Evolutionary conservation across 2,797 vertebrate genomes (phyloP), one percentile per base, ranked within the genome.

Genomic region (Limosa lapponica): DNA sequence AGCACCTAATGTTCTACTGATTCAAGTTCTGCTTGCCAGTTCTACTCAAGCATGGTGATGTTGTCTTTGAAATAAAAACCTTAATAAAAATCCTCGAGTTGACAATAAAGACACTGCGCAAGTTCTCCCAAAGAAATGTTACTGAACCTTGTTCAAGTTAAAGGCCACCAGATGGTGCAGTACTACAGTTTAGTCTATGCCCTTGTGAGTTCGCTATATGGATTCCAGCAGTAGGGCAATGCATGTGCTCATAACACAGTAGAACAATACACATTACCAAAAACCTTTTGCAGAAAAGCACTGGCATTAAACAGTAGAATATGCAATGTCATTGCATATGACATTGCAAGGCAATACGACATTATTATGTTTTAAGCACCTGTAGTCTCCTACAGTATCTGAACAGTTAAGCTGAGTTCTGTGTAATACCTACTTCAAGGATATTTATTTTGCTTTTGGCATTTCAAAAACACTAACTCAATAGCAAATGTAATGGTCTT

Each of bases 121-220:
- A 52, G 10, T 27, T 64, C 28, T 62, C 32, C n/a, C 22, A 28
- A 28, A 48, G 65, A 64, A 77, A 20, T 3, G 19, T 37, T 67
- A 44, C 62, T 11, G 62, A 84, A 28, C 16, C 11, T 20, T 65
- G 27, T 65, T 73, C 36, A 39, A 82, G 24, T n/a, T 71, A 7
- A 84, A 90, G 59, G 20, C 90, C 97, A 93, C 87, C 89, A 97
- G 97, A 64, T 96, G 96, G 97, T 90, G 96, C 81, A 94, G 27
- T 64, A 69, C 9, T 46, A 69, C 81, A 71, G 36, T 16, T 79
- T 7, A 80, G 41, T 32, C n/a, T 59, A 8, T 7, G 30, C 18
- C 54, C 54, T 23, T 59, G 37, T 1, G 4, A 9, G 34, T 54
- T 32, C 65, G 34, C 59, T 18, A 2, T 7, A 32, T 1, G 15